Evolutionary conservation across 2,797 vertebrate genomes (phyloP), one percentile per base, ranked within the genome.

Genomic region (Trachops cirrhosus): DNA sequence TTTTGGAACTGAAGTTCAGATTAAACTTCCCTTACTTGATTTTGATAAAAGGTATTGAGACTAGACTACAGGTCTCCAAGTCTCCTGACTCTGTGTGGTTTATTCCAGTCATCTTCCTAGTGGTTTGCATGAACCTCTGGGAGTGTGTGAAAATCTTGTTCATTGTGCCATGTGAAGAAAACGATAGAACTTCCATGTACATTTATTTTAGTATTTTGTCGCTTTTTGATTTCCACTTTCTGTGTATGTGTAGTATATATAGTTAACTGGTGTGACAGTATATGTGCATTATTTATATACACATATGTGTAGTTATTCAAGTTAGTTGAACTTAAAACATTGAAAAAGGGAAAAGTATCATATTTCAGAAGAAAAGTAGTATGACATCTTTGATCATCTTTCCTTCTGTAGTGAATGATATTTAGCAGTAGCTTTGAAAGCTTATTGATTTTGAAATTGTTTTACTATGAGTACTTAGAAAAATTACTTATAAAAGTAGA

Each of bases 301-400:
- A 86, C 15, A n/a, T 82, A 59, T 82, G 24, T 71, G n/a, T 2
- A 59, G 9, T 48, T 95, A 4, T 87, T 92, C n/a, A 44, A 57
- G 34, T 94, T 82, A 83, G 16, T 90, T 83, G 41, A 87, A 44
- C 32, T 89, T 29, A 92, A 34, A 86, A 79, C 26, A 21, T 82
- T 92, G 71, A 92, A n/a, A 89, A 95, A 67, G 46, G 54, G 48
- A 57, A 77, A 68, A 52, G 19, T 93, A 54, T 3, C 22, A 54
- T 86, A 80, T 96, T 91, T 95, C 91, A 84, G 77, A 73, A 84
- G 37, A 83, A 86, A 74, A 95, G 32, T 84, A 37, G 3, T 50
- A 10, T 77, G 82, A 37, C 4, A 22, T 86, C 50, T 93, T 93
- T 77, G 67, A 57, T 87, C 19, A 90, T 82, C 39, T 86, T 86